Evolutionary conservation across 2,888 invertebrate genomes (phyloP), one percentile per base, ranked within the genome.

Genomic region (Chorisops tibialis): DNA sequence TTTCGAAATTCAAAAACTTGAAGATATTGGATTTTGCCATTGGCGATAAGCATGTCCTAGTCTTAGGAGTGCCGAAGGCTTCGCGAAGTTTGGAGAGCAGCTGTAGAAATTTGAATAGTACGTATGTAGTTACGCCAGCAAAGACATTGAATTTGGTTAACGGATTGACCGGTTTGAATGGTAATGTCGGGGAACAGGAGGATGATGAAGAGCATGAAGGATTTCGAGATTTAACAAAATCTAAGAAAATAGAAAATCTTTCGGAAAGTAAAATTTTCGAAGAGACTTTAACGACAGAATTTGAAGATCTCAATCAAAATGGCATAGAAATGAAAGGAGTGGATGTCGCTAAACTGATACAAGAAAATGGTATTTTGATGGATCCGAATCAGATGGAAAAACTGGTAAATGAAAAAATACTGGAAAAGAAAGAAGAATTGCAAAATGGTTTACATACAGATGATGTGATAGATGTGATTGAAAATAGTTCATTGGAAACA

Each of bases 1-100:
- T 77, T 49, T 75, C 76, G n/a, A 77, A 77, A 65, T 77, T 77
- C 43, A 77, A 74, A 65, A 75, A 76, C 62, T 68, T 77, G 3
- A 71, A 75, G 1, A 66, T 75, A 14, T 66, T 77, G 9, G 78
- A 78, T 51, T 72, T 77, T 54, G 74, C 73, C 1, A 72, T 77
- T 2, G 77, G 78, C 0, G 76, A 76, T 50, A 72, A 73, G 16
- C 77, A 77, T 39, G 72, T 77, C 7, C 63, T 77, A 9, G 77
- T 76, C 1, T 75, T 77, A 63, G 76, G 77, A 12, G 68, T 76
- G 18, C 76, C 76, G 14, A 68, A 75, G 51, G 70, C 74, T 1
- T 56, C 64, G 0, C 65, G 65, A 45, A 65, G 62, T 70, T n/a
- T 21, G 2, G 59, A 39, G 22, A 47, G 47, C 14, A 59, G 22